Evolutionary conservation across 2,113 vertebrate species (phyloP).

Genomic region (Perca flavescens): DNA sequence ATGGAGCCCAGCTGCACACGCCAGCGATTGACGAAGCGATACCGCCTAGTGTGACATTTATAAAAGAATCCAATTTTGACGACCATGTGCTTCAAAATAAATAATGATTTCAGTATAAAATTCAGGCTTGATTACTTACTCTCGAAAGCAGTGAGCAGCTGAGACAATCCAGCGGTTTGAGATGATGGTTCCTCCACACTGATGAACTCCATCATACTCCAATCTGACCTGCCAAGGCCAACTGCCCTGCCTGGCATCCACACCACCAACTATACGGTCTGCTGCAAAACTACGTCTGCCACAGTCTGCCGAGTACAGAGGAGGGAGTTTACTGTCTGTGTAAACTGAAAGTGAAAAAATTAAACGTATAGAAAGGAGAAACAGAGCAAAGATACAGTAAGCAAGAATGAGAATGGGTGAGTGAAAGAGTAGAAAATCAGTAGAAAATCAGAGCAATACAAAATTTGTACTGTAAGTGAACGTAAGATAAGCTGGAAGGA

Average conservation of each 20-base stretch:
- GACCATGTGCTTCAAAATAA: neutral
- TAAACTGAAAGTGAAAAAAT: neutral
- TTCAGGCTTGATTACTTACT: slow-evolving; percentile 81
- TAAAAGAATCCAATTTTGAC: neutral
- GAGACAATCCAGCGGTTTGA: slow-evolving; percentile 91
- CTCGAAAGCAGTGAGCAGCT: slow-evolving; percentile 92
- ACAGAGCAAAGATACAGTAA: neutral
- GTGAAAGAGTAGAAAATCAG: neutral
- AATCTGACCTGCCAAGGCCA: slow-evolving; percentile 95
- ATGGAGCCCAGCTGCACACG: slow-evolving; percentile 88
- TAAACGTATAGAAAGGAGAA: neutral
- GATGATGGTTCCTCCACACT: slow-evolving; percentile 92
- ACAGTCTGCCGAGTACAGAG: slow-evolving; percentile 82
- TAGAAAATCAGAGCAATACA: neutral
- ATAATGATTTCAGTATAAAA: neutral
- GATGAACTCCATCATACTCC: slow-evolving; percentile 88
- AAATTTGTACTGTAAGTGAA: neutral
- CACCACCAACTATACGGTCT: slow-evolving; percentile 91
- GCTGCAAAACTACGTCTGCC: slow-evolving; percentile 88
- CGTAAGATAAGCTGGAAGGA: neutral
- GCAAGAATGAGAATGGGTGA: neutral
- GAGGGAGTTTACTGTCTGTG: neutral
- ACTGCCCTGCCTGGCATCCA: slow-evolving; percentile 87
- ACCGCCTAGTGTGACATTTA: slow-evolving; percentile 78
- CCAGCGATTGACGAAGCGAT: slow-evolving; percentile 87